A percentile compares a stretch with the other conserved stretches of the same genome.
Evolutionary conservation across 2,888 invertebrate species (phyloP).

Genomic region (Apotomis betuletana): DNA sequence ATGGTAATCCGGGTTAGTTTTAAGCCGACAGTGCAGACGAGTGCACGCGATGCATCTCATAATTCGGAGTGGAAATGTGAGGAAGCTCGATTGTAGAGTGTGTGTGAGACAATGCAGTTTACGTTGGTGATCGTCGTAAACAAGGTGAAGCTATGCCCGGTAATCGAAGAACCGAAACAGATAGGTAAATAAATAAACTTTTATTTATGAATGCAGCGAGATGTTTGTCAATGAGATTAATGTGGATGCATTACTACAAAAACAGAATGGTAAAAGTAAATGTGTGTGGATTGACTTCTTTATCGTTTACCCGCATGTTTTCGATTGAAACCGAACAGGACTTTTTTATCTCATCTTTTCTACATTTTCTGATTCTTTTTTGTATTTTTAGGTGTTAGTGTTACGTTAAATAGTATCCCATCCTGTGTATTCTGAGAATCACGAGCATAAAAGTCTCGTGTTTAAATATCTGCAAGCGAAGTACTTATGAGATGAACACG

Average conservation of each 20-base stretch:
- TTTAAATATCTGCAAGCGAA: too few species aligned
- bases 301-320: too few species aligned
- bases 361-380: too few species aligned
- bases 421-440: too few species aligned
- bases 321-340: too few species aligned
- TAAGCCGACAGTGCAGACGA: slow-evolving; percentile 67
- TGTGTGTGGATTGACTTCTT: too few species aligned
- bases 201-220: slow-evolving; percentile 24
- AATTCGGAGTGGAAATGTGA: slow-evolving; percentile 68
- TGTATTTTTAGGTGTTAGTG: too few species aligned
- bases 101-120: slow-evolving; percentile 76
- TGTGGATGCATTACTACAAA: neutral
- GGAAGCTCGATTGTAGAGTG: slow-evolving; percentile 61
- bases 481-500: too few species aligned
- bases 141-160: slow-evolving; percentile 76
- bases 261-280: too few species aligned
- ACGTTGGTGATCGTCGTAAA: slow-evolving; percentile 79
- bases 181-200: slow-evolving; percentile 62
- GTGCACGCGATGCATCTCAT: slow-evolving; percentile 76
- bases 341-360: too few species aligned
- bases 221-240: neutral
- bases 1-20: slow-evolving; percentile 80
- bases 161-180: slow-evolving; percentile 70
- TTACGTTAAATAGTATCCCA: too few species aligned
- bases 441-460: too few species aligned